Percentiles rank a stretch among this genome's conserved stretches.
Conservation (phyloP, 2,888 invertebrate genomes). For the Piscicola geometra region DNA sequence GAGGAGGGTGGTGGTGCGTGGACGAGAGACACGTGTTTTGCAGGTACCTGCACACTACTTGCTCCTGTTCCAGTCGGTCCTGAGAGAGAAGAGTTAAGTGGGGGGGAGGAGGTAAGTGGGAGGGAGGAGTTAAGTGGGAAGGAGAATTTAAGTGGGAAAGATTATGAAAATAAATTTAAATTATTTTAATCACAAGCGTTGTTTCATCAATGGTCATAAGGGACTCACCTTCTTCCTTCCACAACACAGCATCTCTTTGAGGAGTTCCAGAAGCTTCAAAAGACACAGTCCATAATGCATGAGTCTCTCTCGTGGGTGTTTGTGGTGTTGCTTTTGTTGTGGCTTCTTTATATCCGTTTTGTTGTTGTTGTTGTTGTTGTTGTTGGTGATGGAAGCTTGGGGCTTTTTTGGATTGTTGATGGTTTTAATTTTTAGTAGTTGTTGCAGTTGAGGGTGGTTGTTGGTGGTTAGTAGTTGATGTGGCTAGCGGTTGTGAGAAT, state of each 20-base stretch:
- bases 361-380: no score
- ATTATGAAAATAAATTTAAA: conserved; percentile 12
- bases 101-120: conserved; percentile 10
- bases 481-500: no score
- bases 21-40: neutral
- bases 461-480: no score
- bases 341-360: no score
- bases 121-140: conserved; percentile 31
- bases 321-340: no score
- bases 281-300: conserved; percentile 7
- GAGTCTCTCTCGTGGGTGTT: no score
- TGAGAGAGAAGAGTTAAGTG: neutral
- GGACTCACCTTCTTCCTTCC: conserved; percentile 36
- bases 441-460: no score
- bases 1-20: neutral
- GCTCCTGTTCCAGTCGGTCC: conserved; percentile 10
- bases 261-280: conserved; percentile 16
- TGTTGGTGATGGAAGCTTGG: no score
- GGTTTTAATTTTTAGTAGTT: no score
- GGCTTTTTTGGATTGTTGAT: no score
- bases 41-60: neutral
- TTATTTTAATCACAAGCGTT: neutral
- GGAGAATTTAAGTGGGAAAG: conserved; percentile 30
- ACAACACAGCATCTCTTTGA: conserved; percentile 37
- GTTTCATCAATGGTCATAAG: neutral